These are phyloP conservation scores for Lycaon pictus DNA, from an alignment of 2,113 vertebrate species.

Conservation along the genomic window DNA sequence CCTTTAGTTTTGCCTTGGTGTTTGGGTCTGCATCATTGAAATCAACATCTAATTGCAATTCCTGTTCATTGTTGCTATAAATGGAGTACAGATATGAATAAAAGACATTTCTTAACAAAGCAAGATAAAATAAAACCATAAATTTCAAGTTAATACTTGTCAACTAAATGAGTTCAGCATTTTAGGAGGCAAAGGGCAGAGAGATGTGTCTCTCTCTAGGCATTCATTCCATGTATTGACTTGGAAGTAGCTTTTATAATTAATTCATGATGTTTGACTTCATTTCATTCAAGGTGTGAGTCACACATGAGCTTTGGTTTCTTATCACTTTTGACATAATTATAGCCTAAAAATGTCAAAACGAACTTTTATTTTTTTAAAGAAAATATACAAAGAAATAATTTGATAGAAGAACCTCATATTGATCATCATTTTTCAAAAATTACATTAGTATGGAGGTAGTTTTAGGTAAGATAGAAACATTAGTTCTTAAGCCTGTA, in stretches of 20 bases:
- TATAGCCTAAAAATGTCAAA: slow-evolving; percentile 32
- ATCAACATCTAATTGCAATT: slow-evolving; percentile 33
- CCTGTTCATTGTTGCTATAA: background rate
- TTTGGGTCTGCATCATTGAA: background rate
- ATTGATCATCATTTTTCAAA: slow-evolving; percentile 4
- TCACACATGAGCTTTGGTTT: slow-evolving; percentile 63
- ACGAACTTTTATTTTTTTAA: slow-evolving; percentile 13
- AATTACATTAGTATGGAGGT: background rate
- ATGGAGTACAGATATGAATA: slow-evolving; percentile 16
- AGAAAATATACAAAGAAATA: background rate
- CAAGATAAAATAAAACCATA: slow-evolving; percentile 50
- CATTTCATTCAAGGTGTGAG: slow-evolving; percentile 49
- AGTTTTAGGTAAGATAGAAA: background rate
- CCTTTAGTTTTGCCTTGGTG: background rate
- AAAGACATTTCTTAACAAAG: background rate
- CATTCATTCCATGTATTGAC: slow-evolving; percentile 27
- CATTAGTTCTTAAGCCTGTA: background rate
- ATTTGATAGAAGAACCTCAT: background rate
- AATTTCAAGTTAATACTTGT: slow-evolving; percentile 13
- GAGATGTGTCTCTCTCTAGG: background rate
- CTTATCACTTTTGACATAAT: background rate
- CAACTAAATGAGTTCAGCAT: background rate
- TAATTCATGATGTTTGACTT: slow-evolving; percentile 72
- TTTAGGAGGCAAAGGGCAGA: background rate
- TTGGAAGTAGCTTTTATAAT: slow-evolving; percentile 25